These are phyloP conservation scores for Cistogaster globosa DNA, from an alignment of 2,888 invertebrate species.

Conservation along the genomic window DNA sequence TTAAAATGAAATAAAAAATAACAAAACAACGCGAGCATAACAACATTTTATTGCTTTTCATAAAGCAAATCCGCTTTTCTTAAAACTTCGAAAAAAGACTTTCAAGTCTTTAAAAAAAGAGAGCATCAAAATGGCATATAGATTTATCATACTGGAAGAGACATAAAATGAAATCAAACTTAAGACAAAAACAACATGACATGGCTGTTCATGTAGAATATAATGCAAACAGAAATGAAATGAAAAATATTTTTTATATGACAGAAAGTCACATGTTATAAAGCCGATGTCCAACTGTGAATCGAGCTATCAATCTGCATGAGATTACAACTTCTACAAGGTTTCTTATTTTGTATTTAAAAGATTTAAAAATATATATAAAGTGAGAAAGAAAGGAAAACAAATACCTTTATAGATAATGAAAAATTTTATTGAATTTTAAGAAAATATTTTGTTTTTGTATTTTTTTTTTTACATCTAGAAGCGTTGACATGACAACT, in stretches of 20 bases:
- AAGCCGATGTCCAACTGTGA: constrained; percentile 69
- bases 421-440: constrained; percentile 23
- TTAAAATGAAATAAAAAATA: constrained; percentile 25
- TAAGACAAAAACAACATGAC: constrained; percentile 42
- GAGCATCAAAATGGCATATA: constrained; percentile 63
- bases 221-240: constrained; percentile 29
- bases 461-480: constrained; percentile 67
- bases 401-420: constrained; percentile 19
- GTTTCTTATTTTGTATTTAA: constrained; percentile 34
- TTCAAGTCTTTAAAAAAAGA: constrained; percentile 20
- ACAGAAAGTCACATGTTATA: constrained; percentile 67
- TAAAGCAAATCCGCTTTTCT: constrained; percentile 67
- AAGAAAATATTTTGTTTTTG: constrained; percentile 18
- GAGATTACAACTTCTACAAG: constrained; percentile 66
- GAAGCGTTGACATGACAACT: constrained; percentile 82
- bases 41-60: constrained; percentile 60
- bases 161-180: constrained; percentile 17
- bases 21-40: constrained; percentile 23
- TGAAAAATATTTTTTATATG: constrained; percentile 62
- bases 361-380: constrained; percentile 23
- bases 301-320: constrained; percentile 66
- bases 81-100: constrained; percentile 21
- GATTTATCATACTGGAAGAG: constrained; percentile 59
- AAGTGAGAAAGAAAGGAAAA: constrained; percentile 12
- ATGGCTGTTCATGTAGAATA: constrained; percentile 52